Percentiles rank a stretch among this genome's conserved stretches.
Evolutionary conservation across 2,113 vertebrate species (phyloP).

Genomic region (Spheniscus mendiculus): DNA sequence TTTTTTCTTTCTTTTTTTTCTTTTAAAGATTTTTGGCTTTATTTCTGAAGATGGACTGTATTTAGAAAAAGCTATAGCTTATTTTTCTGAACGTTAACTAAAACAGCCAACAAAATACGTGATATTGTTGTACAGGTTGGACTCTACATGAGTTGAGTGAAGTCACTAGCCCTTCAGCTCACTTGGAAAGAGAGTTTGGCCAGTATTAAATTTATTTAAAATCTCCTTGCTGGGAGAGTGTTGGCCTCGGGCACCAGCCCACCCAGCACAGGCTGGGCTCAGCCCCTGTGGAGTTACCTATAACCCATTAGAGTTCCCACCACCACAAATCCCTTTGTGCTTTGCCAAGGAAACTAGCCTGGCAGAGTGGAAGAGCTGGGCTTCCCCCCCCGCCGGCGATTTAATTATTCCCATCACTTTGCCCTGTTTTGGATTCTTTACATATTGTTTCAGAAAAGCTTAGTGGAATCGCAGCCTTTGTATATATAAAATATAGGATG

Average conservation of each 20-base stretch:
- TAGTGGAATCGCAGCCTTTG: constrained; percentile 42
- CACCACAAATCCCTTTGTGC: not conserved
- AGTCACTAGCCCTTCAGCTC: not conserved
- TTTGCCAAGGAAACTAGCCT: not conserved
- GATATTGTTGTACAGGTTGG: not conserved
- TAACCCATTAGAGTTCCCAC: not conserved
- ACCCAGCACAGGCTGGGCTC: not conserved
- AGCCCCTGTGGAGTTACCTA: not conserved
- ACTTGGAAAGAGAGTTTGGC: not conserved
- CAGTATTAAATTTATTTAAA: not conserved
- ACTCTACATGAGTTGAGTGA: not conserved
- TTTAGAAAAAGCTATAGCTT: not conserved
- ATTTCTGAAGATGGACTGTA: not conserved
- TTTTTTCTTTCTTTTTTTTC: not conserved
- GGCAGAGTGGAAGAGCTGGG: not conserved
- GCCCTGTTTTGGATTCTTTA: constrained; percentile 46
- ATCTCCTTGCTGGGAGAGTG: not conserved
- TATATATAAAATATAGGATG: constrained; percentile 66
- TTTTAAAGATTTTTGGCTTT: not conserved
- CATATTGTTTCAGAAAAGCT: constrained; percentile 56
- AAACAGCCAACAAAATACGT: not conserved
- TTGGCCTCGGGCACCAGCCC: not conserved
- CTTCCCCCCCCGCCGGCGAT: not conserved
- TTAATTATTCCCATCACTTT: constrained; percentile 5
- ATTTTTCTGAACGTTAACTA: not conserved